These are phyloP conservation scores for Anser cygnoides DNA, from an alignment of 2,113 vertebrate genomes.

Conservation along the genomic window DNA sequence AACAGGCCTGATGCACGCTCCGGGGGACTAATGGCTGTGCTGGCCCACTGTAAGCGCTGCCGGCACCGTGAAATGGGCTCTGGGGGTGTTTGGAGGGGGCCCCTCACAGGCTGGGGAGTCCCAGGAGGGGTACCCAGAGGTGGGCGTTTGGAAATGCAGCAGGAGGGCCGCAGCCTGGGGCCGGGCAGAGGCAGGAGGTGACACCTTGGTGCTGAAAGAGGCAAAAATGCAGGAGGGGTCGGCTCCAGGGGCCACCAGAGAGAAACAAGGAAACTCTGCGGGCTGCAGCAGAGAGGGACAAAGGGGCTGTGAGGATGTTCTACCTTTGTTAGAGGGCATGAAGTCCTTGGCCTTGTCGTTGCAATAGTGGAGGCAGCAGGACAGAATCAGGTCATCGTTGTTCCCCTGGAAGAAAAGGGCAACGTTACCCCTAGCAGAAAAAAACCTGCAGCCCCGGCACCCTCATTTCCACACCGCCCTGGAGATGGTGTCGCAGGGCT, in stretches of 20 bases:
- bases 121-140: not conserved
- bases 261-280: accelerated
- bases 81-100: not conserved
- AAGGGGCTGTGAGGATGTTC: not conserved
- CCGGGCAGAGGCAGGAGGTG: constrained; percentile 25
- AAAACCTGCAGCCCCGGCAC: not conserved
- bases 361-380: constrained; percentile 93
- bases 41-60: not conserved
- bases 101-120: not conserved
- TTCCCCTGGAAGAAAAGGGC: constrained; percentile 84
- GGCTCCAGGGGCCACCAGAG: not conserved
- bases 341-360: constrained; percentile 97
- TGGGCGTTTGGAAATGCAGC: not conserved
- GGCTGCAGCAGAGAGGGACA: not conserved
- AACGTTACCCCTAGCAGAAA: not conserved
- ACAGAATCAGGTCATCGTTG: constrained; percentile 92
- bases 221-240: constrained; percentile 13
- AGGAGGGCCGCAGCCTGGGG: not conserved
- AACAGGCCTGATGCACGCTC: not conserved
- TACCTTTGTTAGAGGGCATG: constrained; percentile 92
- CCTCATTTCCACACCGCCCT: not conserved
- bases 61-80: not conserved
- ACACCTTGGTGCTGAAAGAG: constrained; percentile 52
- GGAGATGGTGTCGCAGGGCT: accelerated
- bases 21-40: not conserved